Conservation (phyloP, 2,113 vertebrate species). For the Balaenoptera acutorostrata region DNA sequence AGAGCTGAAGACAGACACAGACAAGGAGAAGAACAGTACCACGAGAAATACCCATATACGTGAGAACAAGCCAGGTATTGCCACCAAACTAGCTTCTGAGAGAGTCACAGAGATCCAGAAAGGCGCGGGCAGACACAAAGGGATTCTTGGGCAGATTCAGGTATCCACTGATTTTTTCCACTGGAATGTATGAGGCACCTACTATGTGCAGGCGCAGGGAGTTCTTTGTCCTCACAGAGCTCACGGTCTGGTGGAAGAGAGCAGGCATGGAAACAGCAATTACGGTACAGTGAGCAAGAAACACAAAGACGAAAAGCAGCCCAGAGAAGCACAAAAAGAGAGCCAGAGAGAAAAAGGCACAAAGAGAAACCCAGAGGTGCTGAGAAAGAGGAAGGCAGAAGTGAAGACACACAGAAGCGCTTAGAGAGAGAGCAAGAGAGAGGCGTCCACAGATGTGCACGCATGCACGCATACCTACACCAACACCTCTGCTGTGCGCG, state of each 20-base stretch:
- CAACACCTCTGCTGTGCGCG: fast-evolving
- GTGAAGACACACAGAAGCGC: neutral
- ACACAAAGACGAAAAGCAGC: neutral
- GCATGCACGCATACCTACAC: fast-evolving
- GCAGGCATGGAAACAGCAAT: neutral
- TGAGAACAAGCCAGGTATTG: neutral
- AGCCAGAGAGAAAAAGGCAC: neutral
- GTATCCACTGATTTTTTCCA: neutral
- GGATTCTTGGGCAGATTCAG: neutral
- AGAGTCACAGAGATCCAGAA: neutral
- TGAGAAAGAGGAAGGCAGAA: neutral
- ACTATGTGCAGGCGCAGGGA: neutral
- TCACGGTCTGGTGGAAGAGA: neutral
- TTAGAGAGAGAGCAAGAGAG: neutral
- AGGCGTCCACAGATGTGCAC: fast-evolving
- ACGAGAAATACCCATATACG: neutral
- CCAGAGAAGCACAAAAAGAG: neutral
- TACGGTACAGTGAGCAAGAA: neutral
- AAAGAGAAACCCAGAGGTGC: neutral
- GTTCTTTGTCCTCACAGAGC: neutral
- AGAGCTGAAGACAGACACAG: neutral
- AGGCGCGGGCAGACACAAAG: neutral
- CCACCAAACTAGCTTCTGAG: neutral
- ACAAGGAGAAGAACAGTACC: neutral
- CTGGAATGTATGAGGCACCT: neutral